phyloP scores from a whole-genome alignment of 92 coral and sea anemone genomes.

The Pocillopora grandis region DNA sequence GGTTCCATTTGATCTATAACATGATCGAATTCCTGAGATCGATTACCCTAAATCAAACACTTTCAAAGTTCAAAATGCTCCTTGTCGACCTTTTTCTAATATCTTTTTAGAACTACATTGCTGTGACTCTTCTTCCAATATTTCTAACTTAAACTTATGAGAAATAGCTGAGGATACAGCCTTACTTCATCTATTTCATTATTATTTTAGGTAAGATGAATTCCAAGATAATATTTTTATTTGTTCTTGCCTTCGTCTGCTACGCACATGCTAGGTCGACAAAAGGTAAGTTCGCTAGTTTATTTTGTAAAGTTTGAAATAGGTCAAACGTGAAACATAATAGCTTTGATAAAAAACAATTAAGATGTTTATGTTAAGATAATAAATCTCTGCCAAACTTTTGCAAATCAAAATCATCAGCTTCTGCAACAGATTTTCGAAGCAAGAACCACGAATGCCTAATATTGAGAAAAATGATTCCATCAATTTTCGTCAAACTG shows the following conservation, averaged over 20 bases:
- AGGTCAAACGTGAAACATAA: background rate
- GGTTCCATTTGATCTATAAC: too few species aligned
- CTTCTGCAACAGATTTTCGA: background rate
- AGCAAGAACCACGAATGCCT: too few species aligned
- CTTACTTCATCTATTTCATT: background rate
- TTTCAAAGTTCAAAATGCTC: background rate
- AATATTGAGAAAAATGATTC: too few species aligned
- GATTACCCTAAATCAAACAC: background rate
- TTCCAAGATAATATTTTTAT: conserved; percentile 28
- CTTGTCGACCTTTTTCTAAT: background rate
- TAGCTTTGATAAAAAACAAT: background rate
- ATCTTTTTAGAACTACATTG: background rate
- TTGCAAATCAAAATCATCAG: background rate
- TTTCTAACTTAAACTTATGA: background rate
- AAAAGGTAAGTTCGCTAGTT: conserved; percentile 46
- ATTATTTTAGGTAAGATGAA: conserved; percentile 27
- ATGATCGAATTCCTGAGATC: background rate
- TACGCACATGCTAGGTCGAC: conserved; percentile 69
- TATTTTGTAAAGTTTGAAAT: background rate
- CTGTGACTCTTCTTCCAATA: too few species aligned
- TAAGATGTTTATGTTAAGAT: background rate
- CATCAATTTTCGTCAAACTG: too few species aligned
- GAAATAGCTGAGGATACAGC: background rate
- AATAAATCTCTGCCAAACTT: too few species aligned
- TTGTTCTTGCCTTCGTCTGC: conserved; percentile 48